Conservation (phyloP, 2,113 vertebrate species). For the Patagioenas fasciata region DNA sequence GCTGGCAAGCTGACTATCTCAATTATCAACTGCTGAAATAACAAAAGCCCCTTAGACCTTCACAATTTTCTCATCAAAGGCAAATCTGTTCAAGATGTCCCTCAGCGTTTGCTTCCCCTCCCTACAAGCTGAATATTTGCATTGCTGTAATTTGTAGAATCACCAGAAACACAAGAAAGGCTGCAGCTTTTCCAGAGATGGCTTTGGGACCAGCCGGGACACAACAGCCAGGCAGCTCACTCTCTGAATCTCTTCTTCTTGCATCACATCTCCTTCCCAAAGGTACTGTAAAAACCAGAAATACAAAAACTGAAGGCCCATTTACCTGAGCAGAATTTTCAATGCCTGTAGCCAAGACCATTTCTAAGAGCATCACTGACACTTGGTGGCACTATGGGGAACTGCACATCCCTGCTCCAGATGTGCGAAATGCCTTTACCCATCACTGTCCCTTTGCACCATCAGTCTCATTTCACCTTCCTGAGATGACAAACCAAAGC, state of each 20-base stretch:
- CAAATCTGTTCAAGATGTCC: background rate
- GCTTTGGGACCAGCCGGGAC: background rate
- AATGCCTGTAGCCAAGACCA: background rate
- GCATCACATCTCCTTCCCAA: background rate
- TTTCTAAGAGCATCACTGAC: conserved; percentile 29
- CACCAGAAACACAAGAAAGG: background rate
- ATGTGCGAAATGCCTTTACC: background rate
- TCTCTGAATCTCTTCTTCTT: background rate
- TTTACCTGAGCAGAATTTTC: background rate
- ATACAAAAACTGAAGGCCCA: accelerated
- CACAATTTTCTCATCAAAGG: background rate
- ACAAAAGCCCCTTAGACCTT: background rate
- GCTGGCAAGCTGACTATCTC: background rate
- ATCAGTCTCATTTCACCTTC: background rate
- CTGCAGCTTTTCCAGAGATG: background rate
- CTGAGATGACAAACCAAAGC: background rate
- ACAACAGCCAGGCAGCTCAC: background rate
- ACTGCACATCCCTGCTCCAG: background rate
- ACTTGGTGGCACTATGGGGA: background rate
- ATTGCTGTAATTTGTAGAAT: background rate
- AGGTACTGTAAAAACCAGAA: accelerated
- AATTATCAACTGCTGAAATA: background rate
- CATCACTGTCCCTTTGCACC: accelerated
- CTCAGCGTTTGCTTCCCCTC: background rate
- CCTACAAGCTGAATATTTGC: background rate